Conservation (phyloP, 1,140 invertebrate species). For the Drosophila chauvacae region DNA sequence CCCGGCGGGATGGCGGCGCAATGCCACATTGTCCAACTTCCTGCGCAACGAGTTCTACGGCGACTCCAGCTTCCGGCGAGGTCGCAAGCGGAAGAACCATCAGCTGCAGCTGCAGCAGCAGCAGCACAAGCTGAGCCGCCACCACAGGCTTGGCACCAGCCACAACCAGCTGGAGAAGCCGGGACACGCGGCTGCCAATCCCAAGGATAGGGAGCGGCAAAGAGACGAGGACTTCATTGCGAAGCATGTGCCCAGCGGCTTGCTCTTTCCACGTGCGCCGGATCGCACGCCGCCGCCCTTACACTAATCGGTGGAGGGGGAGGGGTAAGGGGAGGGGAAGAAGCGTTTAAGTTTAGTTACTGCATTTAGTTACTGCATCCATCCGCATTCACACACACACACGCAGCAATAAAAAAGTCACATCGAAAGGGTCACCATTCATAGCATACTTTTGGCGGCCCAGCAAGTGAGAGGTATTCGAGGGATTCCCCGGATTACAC, state of each 20-base stretch:
- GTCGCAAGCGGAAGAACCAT: conserved; percentile 23
- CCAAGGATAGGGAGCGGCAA: conserved; percentile 26
- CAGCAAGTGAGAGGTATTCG: conserved; percentile 4
- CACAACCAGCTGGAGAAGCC: conserved; percentile 32
- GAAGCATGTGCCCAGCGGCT: conserved; percentile 78
- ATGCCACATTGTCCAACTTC: conserved; percentile 54
- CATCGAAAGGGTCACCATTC: conserved; percentile 23
- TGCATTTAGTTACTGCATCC: conserved; percentile 57
- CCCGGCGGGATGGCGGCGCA: conserved; percentile 73
- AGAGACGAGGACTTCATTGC: conserved; percentile 71
- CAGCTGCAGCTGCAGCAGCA: conserved; percentile 40
- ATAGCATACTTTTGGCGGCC: conserved; percentile 62
- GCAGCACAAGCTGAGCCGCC: conserved; percentile 22
- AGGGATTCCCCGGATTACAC: background rate
- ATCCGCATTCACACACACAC: conserved; percentile 24
- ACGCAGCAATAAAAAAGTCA: conserved; percentile 4
- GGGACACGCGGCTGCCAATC: conserved; percentile 34
- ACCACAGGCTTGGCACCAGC: conserved; percentile 11
- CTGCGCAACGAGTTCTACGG: conserved; percentile 61
- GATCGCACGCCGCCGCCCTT: conserved; percentile 83
- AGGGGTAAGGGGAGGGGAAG: background rate
- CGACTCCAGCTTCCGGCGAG: conserved; percentile 36
- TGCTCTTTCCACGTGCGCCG: conserved; percentile 70
- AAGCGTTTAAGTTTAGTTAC: conserved; percentile 27
- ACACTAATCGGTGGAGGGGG: conserved; percentile 47